These are phyloP conservation scores for Catamblyrhynchus diadema DNA, from an alignment of 2,797 vertebrate genomes.

Conservation along the genomic window DNA sequence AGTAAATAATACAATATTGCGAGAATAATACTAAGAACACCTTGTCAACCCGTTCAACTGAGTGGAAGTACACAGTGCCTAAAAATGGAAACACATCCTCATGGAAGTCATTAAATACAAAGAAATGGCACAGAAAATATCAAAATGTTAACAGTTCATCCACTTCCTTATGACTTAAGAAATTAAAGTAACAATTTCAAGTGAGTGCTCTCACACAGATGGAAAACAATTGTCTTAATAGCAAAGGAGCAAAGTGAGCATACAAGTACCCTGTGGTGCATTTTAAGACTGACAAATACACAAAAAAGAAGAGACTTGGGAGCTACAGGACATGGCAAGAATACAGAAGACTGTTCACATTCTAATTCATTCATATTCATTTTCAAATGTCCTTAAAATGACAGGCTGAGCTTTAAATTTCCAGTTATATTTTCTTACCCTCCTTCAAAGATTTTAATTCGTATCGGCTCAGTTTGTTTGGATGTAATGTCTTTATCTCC, in stretches of 20 bases:
- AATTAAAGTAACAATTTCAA: neutral
- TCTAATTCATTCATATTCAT: neutral
- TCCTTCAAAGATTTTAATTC: slow-evolving; percentile 99
- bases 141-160: neutral
- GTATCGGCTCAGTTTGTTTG: slow-evolving; percentile 89
- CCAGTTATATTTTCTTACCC: slow-evolving; percentile 84
- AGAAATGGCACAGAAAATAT: neutral
- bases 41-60: neutral
- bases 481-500: slow-evolving; percentile 89
- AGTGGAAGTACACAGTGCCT: neutral
- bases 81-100: neutral
- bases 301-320: neutral
- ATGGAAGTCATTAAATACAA: neutral
- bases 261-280: neutral
- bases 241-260: neutral
- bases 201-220: neutral
- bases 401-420: slow-evolving; percentile 43
- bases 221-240: neutral
- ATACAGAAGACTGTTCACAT: slow-evolving; percentile 18
- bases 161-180: neutral
- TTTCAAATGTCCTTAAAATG: slow-evolving; percentile 4
- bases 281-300: neutral
- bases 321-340: neutral
- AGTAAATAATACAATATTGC: neutral
- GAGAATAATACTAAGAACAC: neutral